phyloP scores from a whole-genome alignment of 2,113 vertebrate genomes.

The Delphinus delphis region DNA sequence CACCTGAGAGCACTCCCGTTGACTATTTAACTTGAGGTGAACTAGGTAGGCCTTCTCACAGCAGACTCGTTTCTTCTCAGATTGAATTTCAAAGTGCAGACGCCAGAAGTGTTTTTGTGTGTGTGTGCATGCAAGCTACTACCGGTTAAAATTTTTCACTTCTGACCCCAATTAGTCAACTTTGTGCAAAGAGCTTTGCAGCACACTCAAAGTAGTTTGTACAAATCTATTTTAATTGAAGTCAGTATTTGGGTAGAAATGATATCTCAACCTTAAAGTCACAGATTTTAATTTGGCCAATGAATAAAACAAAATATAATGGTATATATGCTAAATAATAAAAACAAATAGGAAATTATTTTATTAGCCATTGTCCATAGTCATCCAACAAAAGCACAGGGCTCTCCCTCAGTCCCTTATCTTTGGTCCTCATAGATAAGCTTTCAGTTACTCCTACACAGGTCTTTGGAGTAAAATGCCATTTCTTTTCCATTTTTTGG shows the following conservation, averaged over 20 bases:
- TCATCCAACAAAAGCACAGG: background rate
- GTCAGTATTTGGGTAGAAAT: slow-evolving; percentile 40
- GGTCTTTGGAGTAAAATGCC: background rate
- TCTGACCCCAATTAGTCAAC: slow-evolving; percentile 76
- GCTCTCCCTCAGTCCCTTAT: background rate
- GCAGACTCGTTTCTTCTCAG: background rate
- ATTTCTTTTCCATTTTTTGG: background rate
- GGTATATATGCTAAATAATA: background rate
- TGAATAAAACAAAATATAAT: slow-evolving; percentile 9
- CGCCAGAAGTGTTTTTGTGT: background rate
- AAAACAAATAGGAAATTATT: background rate
- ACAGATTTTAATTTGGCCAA: background rate
- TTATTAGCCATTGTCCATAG: background rate
- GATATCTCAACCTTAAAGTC: slow-evolving; percentile 13
- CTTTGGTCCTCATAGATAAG: background rate
- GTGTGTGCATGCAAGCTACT: background rate
- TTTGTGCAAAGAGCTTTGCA: slow-evolving; percentile 74
- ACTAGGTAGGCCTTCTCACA: slow-evolving; percentile 10
- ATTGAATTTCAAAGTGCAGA: background rate
- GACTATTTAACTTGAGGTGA: slow-evolving; percentile 68
- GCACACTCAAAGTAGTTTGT: slow-evolving; percentile 54
- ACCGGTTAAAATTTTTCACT: slow-evolving; percentile 74
- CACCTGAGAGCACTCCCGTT: background rate
- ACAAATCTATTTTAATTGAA: slow-evolving; percentile 79
- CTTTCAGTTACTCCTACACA: background rate